Conservation (phyloP, 2,888 invertebrate genomes). For the Lasioglossum vierecki region DNA sequence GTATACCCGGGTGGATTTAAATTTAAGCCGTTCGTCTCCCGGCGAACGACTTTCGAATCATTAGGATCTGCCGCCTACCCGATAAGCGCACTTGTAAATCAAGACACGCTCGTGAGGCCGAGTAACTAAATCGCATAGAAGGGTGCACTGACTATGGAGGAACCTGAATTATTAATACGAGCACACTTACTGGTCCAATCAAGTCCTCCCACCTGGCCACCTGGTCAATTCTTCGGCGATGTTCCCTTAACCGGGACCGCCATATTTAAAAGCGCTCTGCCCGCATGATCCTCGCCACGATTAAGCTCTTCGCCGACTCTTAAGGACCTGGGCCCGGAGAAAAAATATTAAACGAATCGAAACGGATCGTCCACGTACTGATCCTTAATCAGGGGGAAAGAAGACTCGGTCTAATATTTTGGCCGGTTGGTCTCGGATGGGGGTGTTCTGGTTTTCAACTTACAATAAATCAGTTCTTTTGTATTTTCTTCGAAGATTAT, state of each 20-base stretch:
- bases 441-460: not conserved
- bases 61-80: slow-evolving; percentile 77
- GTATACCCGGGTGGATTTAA: slow-evolving; percentile 58
- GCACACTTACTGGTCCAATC: slow-evolving; percentile 78
- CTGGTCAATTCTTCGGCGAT: slow-evolving; percentile 71
- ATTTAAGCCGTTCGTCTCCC: slow-evolving; percentile 67
- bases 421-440: not conserved
- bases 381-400: slow-evolving; percentile 60
- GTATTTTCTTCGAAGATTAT: not conserved
- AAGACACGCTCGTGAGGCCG: slow-evolving; percentile 71
- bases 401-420: slow-evolving; percentile 42
- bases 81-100: slow-evolving; percentile 81
- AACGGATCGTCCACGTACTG: slow-evolving; percentile 57
- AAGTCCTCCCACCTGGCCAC: slow-evolving; percentile 78
- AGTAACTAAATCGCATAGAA: slow-evolving; percentile 59
- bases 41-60: slow-evolving; percentile 66
- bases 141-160: slow-evolving; percentile 66
- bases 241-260: slow-evolving; percentile 66
- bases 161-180: slow-evolving; percentile 80
- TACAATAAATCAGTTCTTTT: not conserved
- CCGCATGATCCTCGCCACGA: slow-evolving; percentile 75
- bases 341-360: slow-evolving; percentile 51
- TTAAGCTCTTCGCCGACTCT: slow-evolving; percentile 75
- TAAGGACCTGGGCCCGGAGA: slow-evolving; percentile 46
- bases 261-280: slow-evolving; percentile 71